Evolutionary conservation across 2,113 vertebrate genomes (phyloP).

Genomic region (Poecile atricapillus): DNA sequence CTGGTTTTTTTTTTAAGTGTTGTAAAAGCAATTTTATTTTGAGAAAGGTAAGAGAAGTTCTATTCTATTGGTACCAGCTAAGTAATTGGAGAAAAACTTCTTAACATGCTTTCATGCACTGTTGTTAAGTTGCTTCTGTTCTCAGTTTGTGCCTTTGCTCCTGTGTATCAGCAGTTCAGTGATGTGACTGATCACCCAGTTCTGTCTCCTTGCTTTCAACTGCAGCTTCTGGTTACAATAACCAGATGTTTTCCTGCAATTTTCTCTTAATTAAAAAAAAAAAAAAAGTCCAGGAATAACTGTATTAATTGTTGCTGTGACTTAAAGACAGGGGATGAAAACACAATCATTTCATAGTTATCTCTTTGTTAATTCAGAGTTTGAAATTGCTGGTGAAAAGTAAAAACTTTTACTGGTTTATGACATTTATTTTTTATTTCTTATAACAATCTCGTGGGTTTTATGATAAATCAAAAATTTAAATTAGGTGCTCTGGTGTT

Average conservation of each 20-base stretch:
- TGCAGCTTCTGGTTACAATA: conserved; percentile 49
- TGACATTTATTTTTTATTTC: background rate
- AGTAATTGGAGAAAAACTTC: background rate
- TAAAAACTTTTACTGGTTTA: background rate
- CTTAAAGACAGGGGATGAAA: background rate
- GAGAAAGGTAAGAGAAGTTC: background rate
- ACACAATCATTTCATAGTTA: background rate
- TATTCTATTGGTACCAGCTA: background rate
- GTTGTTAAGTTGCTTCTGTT: background rate
- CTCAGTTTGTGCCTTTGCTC: background rate
- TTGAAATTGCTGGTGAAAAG: background rate
- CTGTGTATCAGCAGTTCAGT: background rate
- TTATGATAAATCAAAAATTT: background rate
- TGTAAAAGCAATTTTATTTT: background rate
- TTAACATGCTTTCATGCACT: background rate
- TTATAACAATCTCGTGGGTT: background rate
- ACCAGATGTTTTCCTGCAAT: conserved; percentile 30
- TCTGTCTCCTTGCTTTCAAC: conserved; percentile 21
- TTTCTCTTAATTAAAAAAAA: background rate
- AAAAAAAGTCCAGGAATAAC: background rate
- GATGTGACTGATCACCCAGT: fast-evolving
- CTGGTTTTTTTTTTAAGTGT: background rate
- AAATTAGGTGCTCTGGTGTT: background rate
- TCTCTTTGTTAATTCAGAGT: background rate
- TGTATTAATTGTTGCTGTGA: background rate